Base-by-base conservation (phyloP, 2,888 invertebrate genomes). In the Lasioglossum marginatum region DNA sequence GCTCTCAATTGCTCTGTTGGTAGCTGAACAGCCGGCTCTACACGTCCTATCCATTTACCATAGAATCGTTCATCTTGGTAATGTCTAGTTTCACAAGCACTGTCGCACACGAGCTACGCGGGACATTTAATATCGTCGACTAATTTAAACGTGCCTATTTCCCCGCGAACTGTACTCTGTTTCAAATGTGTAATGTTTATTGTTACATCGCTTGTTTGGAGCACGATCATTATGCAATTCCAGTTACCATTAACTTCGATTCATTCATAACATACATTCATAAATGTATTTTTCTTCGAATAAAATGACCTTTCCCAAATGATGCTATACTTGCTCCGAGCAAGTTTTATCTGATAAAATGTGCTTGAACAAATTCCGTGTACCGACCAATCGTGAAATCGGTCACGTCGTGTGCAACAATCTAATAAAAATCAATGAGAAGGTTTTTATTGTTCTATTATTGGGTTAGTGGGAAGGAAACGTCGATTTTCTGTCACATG, bases 401-500 rank as follows among this genome's bases (percentile, higher is more conserved):
- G 63, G 63, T 63, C 63, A 63, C 16, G 63, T 63, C 63, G 63
- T 63, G 27, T 63, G 63, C 63, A 63, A 63, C 63, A 63, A 63
- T 63, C 63, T 63, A 63, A 63, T 63, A 63, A 63, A 63, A 63
- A 63, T 63, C 63, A 63, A 63, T 63, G 63, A 63, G 31, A 6
- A 31, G 63, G 63, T 63, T 63, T 63, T 63, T 63, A 63, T 31
- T 63, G 63, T 63, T 63, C 63, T 63, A 63, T 63, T 63, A 63
- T 63, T 63, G 63, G 63, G 31, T 63, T 63, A 63, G 63, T 63
- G 27, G 63, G 63, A 63, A 63, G 63, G 63, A 63, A 63, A 63
- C 63, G 63, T 63, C 63, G 63, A 63, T 63, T 63, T 63, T 63
- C 63, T 63, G 63, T 63, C 63, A 63, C 63, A 63, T 63, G 63